Conservation (phyloP, 2,888 invertebrate species). For the Entomobrya multifasciata region DNA sequence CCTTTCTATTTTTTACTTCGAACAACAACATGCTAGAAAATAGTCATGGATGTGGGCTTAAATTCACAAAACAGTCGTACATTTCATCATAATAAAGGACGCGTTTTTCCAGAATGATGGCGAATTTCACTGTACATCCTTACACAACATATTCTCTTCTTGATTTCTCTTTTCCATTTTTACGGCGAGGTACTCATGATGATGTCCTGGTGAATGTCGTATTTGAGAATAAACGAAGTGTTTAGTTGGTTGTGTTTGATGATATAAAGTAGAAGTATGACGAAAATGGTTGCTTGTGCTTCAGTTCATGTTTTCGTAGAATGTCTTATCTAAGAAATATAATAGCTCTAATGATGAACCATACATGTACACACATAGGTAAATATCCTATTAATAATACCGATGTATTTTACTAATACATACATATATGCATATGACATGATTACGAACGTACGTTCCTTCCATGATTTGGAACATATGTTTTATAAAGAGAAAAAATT, state of each 20-base stretch:
- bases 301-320: background rate
- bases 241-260: background rate
- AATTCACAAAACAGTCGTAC: background rate
- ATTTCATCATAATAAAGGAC: background rate
- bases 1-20: background rate
- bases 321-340: constrained; percentile 10
- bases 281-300: background rate
- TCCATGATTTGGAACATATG: too few species aligned
- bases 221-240: background rate
- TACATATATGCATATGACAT: too few species aligned
- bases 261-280: background rate
- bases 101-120: background rate
- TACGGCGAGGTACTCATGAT: too few species aligned
- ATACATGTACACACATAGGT: too few species aligned
- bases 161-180: too few species aligned
- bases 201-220: too few species aligned
- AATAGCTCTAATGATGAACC: constrained; percentile 30
- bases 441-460: too few species aligned
- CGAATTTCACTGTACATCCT: background rate
- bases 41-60: background rate
- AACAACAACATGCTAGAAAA: background rate
- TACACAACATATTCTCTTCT: too few species aligned
- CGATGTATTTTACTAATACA: too few species aligned
- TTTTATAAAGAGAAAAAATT: too few species aligned
- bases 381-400: too few species aligned